A percentile compares a stretch with the other conserved stretches of the same genome.
Conservation (phyloP, 2,888 invertebrate genomes). For the Sipha maydis region DNA sequence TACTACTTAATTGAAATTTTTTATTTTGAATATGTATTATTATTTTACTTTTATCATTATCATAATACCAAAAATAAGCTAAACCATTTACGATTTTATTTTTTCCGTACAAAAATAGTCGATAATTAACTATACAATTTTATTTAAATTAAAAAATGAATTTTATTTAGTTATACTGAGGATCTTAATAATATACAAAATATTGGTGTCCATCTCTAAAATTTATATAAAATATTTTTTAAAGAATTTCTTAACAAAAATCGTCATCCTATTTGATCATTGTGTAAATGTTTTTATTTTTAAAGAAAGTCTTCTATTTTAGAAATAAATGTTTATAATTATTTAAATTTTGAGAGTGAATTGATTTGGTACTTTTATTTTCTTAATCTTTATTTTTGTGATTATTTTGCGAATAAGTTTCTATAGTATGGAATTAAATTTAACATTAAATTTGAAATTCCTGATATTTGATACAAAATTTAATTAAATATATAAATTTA, state of each 20-base stretch:
- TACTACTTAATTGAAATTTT: neutral
- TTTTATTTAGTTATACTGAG: neutral
- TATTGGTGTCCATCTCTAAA: neutral
- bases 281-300: neutral
- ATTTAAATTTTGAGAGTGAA: neutral
- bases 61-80: constrained; percentile 23
- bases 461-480: too few species aligned
- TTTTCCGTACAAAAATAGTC: neutral
- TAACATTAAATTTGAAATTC: too few species aligned
- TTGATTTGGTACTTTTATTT: neutral
- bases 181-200: neutral
- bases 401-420: neutral
- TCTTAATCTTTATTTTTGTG: neutral
- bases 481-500: too few species aligned
- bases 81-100: neutral
- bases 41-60: constrained; percentile 29
- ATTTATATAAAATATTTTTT: neutral
- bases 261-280: neutral
- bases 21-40: neutral
- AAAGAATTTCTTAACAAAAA: neutral
- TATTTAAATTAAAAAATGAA: neutral
- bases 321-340: neutral
- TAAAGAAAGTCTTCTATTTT: neutral
- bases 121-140: constrained; percentile 9
- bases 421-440: too few species aligned